Evolutionary conservation across 30 jellyfish, hydroid and myxozoan genomes (phyloP).

Genomic region (Morbakka virulenta): DNA sequence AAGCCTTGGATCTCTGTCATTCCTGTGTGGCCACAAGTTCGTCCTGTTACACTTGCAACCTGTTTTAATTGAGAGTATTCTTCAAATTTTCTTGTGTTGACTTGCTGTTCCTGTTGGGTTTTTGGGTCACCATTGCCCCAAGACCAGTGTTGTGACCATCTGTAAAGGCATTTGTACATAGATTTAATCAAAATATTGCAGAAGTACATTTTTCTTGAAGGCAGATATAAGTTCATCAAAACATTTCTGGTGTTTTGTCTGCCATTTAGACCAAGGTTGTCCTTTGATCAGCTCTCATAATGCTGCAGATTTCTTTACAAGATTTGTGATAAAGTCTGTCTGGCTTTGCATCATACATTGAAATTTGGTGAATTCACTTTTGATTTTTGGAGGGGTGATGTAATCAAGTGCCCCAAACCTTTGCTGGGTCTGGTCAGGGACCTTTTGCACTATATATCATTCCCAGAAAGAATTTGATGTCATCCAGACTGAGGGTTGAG

Average conservation of each 20-base stretch:
- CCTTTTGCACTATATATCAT: constrained; percentile 49
- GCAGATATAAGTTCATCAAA: constrained; percentile 30
- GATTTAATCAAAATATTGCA: constrained; percentile 35
- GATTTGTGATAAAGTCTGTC: constrained; percentile 33
- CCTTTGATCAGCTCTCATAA: constrained; percentile 29
- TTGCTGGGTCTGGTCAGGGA: constrained; percentile 56
- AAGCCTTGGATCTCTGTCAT: no score
- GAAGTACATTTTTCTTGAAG: background rate
- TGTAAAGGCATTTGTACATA: constrained; percentile 1
- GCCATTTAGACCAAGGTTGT: constrained; percentile 18
- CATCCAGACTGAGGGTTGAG: constrained; percentile 47
- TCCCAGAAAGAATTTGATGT: no score
- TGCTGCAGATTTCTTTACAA: constrained; percentile 1
- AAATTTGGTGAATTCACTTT: constrained; percentile 43
- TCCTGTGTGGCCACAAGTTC: no score
- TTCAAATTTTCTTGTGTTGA: no score
- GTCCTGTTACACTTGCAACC: no score
- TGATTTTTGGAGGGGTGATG: no score
- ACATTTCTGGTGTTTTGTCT: constrained; percentile 2
- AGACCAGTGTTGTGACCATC: constrained; percentile 40
- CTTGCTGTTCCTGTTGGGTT: no score
- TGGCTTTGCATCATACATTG: constrained; percentile 40
- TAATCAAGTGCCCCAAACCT: constrained; percentile 36
- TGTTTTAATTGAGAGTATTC: no score
- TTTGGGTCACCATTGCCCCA: constrained; percentile 31